Conservation (phyloP, 2,888 invertebrate species). For the Rhynchonema sp. region DNA sequence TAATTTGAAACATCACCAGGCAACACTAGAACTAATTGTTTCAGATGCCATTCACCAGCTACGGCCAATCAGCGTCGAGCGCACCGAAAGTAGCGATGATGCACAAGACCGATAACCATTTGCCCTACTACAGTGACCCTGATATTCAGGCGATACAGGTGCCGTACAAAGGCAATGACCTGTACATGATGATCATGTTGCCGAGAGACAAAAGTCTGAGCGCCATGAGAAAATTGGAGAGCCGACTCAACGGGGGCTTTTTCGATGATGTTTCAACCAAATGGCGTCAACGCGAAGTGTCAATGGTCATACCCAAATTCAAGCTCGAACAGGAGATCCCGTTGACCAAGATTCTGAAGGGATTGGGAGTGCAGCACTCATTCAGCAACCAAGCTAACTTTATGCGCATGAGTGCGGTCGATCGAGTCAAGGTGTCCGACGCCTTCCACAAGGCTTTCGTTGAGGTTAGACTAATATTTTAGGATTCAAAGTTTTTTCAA, state of each 20-base stretch:
- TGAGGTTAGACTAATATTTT: background rate
- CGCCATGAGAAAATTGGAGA: background rate
- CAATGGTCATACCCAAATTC: slow-evolving; percentile 2
- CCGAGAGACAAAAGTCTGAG: slow-evolving; percentile 1
- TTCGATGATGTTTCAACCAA: no score
- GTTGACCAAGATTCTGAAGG: slow-evolving; percentile 1
- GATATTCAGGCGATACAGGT: slow-evolving; percentile 4
- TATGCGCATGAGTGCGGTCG: background rate
- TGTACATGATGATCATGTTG: slow-evolving; percentile 5
- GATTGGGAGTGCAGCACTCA: slow-evolving; percentile 3
- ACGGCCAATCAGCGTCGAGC: no score
- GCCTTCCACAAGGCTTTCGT: slow-evolving; percentile 7
- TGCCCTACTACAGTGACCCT: background rate
- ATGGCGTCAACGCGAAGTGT: background rate
- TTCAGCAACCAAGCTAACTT: slow-evolving; percentile 4
- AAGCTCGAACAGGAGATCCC: background rate
- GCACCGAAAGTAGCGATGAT: no score
- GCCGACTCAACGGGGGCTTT: background rate
- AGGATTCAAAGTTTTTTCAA: background rate
- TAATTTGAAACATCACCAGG: no score
- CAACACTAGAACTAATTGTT: no score
- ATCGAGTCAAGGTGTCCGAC: slow-evolving; percentile 3
- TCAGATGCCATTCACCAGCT: no score
- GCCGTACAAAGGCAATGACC: background rate
- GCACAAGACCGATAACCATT: no score